Conservation (phyloP, 2,888 invertebrate genomes). For the Theretra japonica region DNA sequence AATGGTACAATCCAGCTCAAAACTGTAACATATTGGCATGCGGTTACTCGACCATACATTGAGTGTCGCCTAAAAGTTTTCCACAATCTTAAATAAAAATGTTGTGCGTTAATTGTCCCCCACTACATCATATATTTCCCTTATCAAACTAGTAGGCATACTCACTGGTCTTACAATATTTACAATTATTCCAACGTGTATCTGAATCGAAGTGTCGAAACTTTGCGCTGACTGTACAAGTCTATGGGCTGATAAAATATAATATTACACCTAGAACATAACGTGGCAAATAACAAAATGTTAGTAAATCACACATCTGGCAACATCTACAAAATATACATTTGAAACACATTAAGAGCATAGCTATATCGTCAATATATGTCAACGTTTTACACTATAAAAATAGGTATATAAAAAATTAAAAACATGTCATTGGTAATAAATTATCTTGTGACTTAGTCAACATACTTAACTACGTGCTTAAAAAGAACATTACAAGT, state of each 20-base stretch:
- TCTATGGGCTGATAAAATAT: slow-evolving; percentile 20
- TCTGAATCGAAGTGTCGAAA: slow-evolving; percentile 2
- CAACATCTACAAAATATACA: slow-evolving; percentile 66
- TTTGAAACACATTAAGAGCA: slow-evolving; percentile 61
- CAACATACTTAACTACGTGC: slow-evolving; percentile 71
- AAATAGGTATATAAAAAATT: slow-evolving; percentile 72
- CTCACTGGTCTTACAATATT: slow-evolving; percentile 19
- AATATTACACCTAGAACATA: slow-evolving; percentile 32
- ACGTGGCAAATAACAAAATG: slow-evolving; percentile 60
- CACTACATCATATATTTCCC: not conserved
- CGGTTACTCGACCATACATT: not conserved
- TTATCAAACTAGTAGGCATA: slow-evolving; percentile 15
- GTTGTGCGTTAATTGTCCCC: slow-evolving; percentile 8
- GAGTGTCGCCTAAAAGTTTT: slow-evolving; percentile 7
- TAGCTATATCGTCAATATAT: slow-evolving; percentile 67
- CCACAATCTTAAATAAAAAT: slow-evolving; percentile 7
- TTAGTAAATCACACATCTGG: slow-evolving; percentile 79
- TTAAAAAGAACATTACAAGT: slow-evolving; percentile 58
- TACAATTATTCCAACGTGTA: slow-evolving; percentile 7
- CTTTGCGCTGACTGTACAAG: not conserved
- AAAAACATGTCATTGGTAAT: slow-evolving; percentile 84
- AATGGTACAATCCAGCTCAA: slow-evolving; percentile 13
- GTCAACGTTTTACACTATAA: slow-evolving; percentile 73
- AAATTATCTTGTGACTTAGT: slow-evolving; percentile 84
- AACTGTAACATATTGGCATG: not conserved